Evolutionary conservation across 2,888 invertebrate species (phyloP).

Genomic region (Aspidiotus rigidus): DNA sequence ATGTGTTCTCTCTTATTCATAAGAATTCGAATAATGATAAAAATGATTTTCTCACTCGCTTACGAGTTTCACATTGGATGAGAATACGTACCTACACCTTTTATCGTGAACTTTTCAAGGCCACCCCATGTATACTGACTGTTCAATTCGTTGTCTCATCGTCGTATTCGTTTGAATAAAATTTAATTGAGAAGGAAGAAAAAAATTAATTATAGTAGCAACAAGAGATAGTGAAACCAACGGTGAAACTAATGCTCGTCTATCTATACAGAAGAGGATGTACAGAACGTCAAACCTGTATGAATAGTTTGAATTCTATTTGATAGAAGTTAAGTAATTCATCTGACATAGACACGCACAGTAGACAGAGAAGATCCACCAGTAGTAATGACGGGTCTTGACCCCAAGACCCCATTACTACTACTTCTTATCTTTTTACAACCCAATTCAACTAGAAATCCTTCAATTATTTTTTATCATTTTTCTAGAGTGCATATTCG

Average conservation of each 20-base stretch:
- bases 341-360: constrained; percentile 13
- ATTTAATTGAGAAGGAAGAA: too few species aligned
- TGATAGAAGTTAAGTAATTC: constrained; percentile 27
- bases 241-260: constrained; percentile 30
- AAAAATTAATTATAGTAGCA: too few species aligned
- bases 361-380: constrained; percentile 14
- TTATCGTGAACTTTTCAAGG: constrained; percentile 2
- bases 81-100: neutral
- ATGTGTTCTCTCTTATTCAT: too few species aligned
- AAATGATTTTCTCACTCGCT: too few species aligned
- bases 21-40: too few species aligned
- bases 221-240: constrained; percentile 11
- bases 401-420: too few species aligned
- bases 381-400: too few species aligned
- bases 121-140: neutral
- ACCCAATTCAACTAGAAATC: too few species aligned
- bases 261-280: constrained; percentile 2
- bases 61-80: too few species aligned
- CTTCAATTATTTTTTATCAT: too few species aligned
- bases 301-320: constrained; percentile 23
- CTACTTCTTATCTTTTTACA: too few species aligned
- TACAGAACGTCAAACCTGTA: constrained; percentile 22
- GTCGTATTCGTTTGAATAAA: neutral
- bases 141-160: neutral
- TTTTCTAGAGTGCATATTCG: too few species aligned